Conservation (phyloP, 2,113 vertebrate genomes). For the Cranoglanis bouderius region DNA sequence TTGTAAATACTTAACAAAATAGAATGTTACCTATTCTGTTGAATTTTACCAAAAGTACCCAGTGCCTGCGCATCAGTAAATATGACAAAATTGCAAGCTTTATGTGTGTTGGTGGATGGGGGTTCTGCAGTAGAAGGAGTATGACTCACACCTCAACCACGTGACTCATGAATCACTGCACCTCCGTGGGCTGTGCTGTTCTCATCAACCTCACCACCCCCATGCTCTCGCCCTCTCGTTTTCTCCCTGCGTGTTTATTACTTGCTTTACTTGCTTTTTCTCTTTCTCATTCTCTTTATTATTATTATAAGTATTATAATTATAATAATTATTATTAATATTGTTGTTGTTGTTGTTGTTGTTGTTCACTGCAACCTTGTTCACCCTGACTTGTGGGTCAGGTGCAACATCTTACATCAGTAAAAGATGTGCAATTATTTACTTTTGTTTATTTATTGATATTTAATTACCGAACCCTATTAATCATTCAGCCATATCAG, state of each 20-base stretch:
- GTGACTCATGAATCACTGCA: slow-evolving; percentile 76
- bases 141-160: slow-evolving; percentile 75
- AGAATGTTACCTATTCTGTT: slow-evolving; percentile 13
- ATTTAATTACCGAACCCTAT: background rate
- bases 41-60: slow-evolving; percentile 31
- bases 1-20: slow-evolving; percentile 29
- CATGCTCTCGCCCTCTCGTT: slow-evolving; percentile 25
- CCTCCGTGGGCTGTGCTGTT: slow-evolving; percentile 66
- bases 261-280: slow-evolving; percentile 18
- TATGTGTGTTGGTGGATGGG: slow-evolving; percentile 52
- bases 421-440: background rate
- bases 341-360: slow-evolving; percentile 7
- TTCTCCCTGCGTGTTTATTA: slow-evolving; percentile 23
- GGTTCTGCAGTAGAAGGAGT: slow-evolving; percentile 69
- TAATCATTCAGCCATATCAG: background rate
- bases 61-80: slow-evolving; percentile 41
- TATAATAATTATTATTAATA: background rate
- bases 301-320: slow-evolving; percentile 5
- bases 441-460: background rate
- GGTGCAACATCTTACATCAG: background rate
- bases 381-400: background rate
- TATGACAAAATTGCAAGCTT: slow-evolving; percentile 47
- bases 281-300: slow-evolving; percentile 1
- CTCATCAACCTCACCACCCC: slow-evolving; percentile 56
- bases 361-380: slow-evolving; percentile 22